Base-by-base conservation (phyloP, 2,888 invertebrate species). In the Nematopogon swammerdamellus region DNA sequence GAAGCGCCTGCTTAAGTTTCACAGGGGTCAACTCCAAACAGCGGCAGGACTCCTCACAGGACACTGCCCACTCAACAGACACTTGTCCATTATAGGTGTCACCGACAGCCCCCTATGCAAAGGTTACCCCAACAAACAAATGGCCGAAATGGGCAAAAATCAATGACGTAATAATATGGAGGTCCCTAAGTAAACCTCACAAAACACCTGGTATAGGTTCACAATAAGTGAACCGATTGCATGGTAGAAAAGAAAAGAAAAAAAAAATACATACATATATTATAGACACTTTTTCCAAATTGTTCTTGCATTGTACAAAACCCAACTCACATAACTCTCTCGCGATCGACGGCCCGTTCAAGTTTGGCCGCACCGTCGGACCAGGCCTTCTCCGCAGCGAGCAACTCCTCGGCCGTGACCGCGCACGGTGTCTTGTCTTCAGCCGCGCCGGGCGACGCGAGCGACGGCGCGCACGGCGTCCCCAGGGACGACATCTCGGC, bases 371-470 rank as follows among this genome's bases (percentile, higher is more conserved):
- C 55, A 1, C 79, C 80, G 51, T 79, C 74, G 0, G 68, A 52
- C 84, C 89, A 90, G 42, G 80, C 75, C 1, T 80, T 73, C 55
- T 75, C 76, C 0, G 87, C 89, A 0, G 70, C 63, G 45, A 72
- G 69, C 1, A 88, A 58, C 59, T 90, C 89, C 44, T 86, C 87
- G 0, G 76, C 65, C 0, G 82, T 72, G 0, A 81, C 62, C 0
- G 68, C 70, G 0, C 77, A 68, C 1, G 64, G 67, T 25, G 73
- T 65, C 11, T 75, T 75, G 2, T 76, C 76, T 17, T 3, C 79
- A 69, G 2, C 77, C 81, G 54, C 10, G 19, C 62, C 50, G 14
- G 75, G 71, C 0, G 74, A 65, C 0, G 61, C 54, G 0, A 71
- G 10, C 10, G 55, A 65, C 25, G 64, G 53, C 1, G 68, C 59